These are phyloP conservation scores for Labeo catla DNA, from an alignment of 2,113 vertebrate genomes.

Conservation along the genomic window DNA sequence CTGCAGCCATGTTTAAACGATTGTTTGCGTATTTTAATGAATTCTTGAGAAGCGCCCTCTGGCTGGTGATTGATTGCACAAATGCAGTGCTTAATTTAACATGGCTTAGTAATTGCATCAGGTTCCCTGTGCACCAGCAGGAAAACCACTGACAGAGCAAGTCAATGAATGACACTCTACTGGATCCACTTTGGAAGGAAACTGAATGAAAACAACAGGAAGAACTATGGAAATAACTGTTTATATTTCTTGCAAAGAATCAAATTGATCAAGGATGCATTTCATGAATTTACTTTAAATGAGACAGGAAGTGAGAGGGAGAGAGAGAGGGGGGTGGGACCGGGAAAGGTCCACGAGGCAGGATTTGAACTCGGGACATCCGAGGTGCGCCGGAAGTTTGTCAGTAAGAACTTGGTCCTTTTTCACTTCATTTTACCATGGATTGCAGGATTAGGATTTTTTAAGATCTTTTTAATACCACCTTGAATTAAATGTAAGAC, in stretches of 20 bases:
- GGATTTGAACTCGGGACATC: no score
- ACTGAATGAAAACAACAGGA: neutral
- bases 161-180: neutral
- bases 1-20: neutral
- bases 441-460: no score
- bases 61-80: conserved; percentile 41
- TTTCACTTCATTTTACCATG: no score
- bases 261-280: neutral
- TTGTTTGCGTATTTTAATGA: conserved; percentile 37
- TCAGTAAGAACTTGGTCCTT: no score
- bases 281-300: neutral
- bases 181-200: neutral
- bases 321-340: no score
- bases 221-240: neutral
- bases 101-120: conserved; percentile 43
- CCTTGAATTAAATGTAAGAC: no score
- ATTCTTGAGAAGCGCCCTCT: conserved; percentile 23
- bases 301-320: no score
- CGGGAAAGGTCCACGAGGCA: no score
- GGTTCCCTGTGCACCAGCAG: neutral
- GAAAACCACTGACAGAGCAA: conserved; percentile 14
- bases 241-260: neutral
- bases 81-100: conserved; percentile 49
- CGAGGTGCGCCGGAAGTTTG: no score
- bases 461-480: no score